phyloP scores from a whole-genome alignment of 2,113 vertebrate genomes.

The Cyphomyrus discorhynchus region DNA sequence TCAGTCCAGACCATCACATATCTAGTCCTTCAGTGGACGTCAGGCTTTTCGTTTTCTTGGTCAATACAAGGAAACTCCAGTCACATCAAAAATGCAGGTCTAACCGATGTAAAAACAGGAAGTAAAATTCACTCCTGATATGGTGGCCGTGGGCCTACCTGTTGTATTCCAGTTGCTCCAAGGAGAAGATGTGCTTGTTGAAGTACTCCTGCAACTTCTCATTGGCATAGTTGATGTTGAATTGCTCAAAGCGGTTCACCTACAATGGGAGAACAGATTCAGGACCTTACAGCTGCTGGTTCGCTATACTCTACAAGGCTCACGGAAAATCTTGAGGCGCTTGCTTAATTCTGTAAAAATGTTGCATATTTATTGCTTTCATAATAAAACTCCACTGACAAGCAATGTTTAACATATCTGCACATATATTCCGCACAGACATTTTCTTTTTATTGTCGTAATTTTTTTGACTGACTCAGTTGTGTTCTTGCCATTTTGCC shows the following conservation, averaged over 20 bases:
- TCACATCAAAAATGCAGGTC: not conserved
- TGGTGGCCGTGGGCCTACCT: constrained; percentile 52
- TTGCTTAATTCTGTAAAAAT: not conserved
- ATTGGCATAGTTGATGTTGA: constrained; percentile 90
- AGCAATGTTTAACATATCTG: not conserved
- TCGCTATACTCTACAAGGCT: not conserved
- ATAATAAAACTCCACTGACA: not conserved
- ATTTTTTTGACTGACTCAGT: not conserved
- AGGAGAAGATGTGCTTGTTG: constrained; percentile 89
- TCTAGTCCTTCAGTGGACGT: not conserved
- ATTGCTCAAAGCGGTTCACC: constrained; percentile 90
- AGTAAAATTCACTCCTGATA: not conserved
- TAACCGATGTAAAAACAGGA: not conserved
- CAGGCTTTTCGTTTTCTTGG: not conserved
- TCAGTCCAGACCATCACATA: not conserved
- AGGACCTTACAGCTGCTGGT: not conserved
- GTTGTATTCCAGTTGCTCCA: constrained; percentile 91
- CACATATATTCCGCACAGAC: not conserved
- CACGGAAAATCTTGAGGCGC: not conserved
- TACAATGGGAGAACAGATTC: constrained; percentile 33
- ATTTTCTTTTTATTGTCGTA: not conserved
- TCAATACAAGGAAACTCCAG: not conserved
- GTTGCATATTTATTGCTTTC: not conserved
- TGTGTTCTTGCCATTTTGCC: not conserved
- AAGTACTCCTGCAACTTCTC: constrained; percentile 92